phyloP scores from a whole-genome alignment of 2,888 invertebrate genomes.

The Trissolcus brochymenae region DNA sequence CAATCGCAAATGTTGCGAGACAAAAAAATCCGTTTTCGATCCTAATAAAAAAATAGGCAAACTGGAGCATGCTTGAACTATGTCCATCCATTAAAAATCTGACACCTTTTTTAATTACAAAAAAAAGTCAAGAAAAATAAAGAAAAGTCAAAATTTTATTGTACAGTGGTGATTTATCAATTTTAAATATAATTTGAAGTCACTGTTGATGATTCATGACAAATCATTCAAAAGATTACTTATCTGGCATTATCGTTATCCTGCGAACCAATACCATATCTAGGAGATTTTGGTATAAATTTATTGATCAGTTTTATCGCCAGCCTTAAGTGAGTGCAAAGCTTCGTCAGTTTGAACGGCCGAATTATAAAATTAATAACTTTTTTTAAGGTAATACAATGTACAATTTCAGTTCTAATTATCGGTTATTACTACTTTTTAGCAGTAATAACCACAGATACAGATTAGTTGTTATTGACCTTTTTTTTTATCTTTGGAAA shows the following conservation, averaged over 20 bases:
- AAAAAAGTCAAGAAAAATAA: background rate
- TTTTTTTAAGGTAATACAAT: no score
- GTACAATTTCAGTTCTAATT: no score
- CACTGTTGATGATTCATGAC: background rate
- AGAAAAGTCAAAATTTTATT: background rate
- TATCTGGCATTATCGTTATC: background rate
- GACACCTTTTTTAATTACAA: background rate
- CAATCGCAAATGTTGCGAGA: constrained; percentile 18
- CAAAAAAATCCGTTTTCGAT: background rate
- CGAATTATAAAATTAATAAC: no score
- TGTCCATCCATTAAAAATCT: background rate
- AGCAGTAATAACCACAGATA: no score
- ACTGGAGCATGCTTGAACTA: constrained; percentile 11
- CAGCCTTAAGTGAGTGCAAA: no score
- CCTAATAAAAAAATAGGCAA: constrained; percentile 6
- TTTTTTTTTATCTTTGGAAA: no score
- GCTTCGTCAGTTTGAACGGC: no score
- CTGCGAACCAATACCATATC: background rate
- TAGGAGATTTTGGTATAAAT: background rate
- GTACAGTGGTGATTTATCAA: background rate
- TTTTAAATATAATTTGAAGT: background rate
- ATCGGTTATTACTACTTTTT: no score
- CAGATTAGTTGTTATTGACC: no score
- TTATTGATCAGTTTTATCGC: constrained; percentile 1
- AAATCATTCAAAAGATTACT: background rate